These are phyloP conservation scores for Synanceia verrucosa DNA, from an alignment of 2,797 vertebrate species.

Conservation along the genomic window DNA sequence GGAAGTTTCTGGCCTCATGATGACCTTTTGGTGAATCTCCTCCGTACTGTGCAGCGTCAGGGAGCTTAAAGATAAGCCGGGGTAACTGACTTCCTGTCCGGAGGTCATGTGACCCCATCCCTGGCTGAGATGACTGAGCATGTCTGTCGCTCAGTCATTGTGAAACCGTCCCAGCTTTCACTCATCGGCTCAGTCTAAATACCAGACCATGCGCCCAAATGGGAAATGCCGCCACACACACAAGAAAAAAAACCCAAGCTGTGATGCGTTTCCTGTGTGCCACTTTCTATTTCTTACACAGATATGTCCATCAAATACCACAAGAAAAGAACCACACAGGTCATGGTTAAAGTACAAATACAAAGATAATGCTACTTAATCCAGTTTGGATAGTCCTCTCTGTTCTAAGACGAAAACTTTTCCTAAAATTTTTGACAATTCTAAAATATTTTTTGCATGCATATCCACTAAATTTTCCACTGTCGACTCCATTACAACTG, in stretches of 20 bases:
- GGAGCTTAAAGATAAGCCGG: conserved; percentile 46
- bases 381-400: background rate
- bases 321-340: conserved; percentile 21
- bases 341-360: conserved; percentile 15
- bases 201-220: conserved; percentile 54
- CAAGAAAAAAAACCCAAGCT: conserved; percentile 44
- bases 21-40: no score
- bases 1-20: background rate
- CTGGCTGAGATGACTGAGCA: conserved; percentile 50
- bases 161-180: conserved; percentile 71
- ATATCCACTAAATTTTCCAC: background rate
- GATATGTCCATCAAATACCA: conserved; percentile 42
- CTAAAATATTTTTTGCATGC: background rate
- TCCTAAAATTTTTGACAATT: background rate
- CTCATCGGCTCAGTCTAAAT: conserved; percentile 51
- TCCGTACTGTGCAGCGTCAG: no score
- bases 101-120: conserved; percentile 38
- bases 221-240: conserved; percentile 66
- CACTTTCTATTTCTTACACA: conserved; percentile 40
- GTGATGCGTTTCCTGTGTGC: conserved; percentile 58
- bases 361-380: background rate
- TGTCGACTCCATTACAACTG: background rate
- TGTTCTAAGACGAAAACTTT: background rate
- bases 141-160: conserved; percentile 58
- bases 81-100: conserved; percentile 28